Evolutionary conservation across 1,140 invertebrate species (phyloP), one percentile per base, ranked within the genome.

Genomic region (Drosophila sp.): DNA sequence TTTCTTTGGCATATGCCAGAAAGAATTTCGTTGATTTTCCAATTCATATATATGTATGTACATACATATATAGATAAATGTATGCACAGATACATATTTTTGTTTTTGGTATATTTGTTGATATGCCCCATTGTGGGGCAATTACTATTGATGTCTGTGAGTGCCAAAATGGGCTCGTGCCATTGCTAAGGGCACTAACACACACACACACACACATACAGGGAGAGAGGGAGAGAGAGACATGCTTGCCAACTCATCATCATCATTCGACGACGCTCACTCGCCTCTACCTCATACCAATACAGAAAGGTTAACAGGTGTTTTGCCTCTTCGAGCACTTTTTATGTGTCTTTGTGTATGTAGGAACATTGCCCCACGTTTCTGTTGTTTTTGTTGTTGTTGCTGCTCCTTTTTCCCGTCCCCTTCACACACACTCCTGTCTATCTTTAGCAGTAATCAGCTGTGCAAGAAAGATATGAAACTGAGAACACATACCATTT

Each of bases 241-340:
- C 25, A 27, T 58, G 65, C 32, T 72, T 72, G 70, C 70, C 70
- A 72, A 62, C 64, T 70, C 62, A 70, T 35, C 70, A 68, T 8
- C 44, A 40, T 41, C 44, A 50, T 25, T 50, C 44, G 23, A 27
- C 44, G 44, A 25, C 7, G 44, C 44, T 50, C 25, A 47, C 23
- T 47, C 44, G 40, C 40, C 32, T 7, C 35, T 44, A 44, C 17
- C 50, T 50, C 55, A 63, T 58, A 66, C 47, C 41, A 38, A 47
- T 32, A 56, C 17, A 47, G 32, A 60, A 38, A 41, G 83, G 72
- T 79, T 83, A 86, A 86, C 83, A 86, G 83, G 83, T 86, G 83
- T 86, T 83, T 86, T 69, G 66, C 29, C 58, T 84, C 76, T 76
- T 79, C 70, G 80, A 76, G 68, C 80, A 83, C 65, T 76, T 63